phyloP scores from a whole-genome alignment of 2,888 invertebrate genomes.

The Drosophila algonquin region DNA sequence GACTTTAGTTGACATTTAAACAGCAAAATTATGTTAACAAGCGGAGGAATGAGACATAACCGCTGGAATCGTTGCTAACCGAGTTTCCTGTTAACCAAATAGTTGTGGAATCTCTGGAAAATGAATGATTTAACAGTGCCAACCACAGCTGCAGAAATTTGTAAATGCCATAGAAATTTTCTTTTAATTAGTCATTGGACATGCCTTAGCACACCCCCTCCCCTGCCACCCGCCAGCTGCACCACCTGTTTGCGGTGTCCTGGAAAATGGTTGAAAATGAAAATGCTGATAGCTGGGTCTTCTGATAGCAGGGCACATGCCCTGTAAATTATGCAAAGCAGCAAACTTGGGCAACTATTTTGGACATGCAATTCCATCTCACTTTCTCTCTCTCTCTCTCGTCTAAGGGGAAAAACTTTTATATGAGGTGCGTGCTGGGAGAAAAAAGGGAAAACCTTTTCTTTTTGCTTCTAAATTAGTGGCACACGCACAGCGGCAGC shows the following conservation, averaged over 20 bases:
- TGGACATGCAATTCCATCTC: conserved; percentile 62
- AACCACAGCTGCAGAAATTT: background rate
- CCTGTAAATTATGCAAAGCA: conserved; percentile 65
- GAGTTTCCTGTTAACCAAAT: background rate
- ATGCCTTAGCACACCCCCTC: too few relatives aligned
- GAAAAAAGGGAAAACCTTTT: conserved; percentile 2
- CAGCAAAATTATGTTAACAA: conserved; percentile 26
- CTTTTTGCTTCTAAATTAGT: conserved; percentile 63
- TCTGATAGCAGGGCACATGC: background rate
- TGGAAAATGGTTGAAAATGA: background rate
- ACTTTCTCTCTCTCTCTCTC: conserved; percentile 25
- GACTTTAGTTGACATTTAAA: conserved; percentile 13
- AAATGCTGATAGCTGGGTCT: background rate
- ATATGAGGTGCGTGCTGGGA: conserved; percentile 69
- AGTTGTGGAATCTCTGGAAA: background rate
- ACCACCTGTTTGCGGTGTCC: background rate
- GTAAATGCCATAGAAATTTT: background rate
- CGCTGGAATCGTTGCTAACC: background rate
- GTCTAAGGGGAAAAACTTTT: conserved; percentile 52
- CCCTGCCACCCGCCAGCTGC: too few relatives aligned
- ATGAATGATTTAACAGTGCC: background rate
- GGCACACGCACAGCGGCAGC: conserved; percentile 61
- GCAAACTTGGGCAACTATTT: conserved; percentile 62
- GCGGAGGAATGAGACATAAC: too few relatives aligned
- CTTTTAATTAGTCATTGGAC: background rate